Percentiles rank a stretch among this genome's conserved stretches.
Evolutionary conservation across 2,113 vertebrate species (phyloP).

Genomic region (Sitta europaea): DNA sequence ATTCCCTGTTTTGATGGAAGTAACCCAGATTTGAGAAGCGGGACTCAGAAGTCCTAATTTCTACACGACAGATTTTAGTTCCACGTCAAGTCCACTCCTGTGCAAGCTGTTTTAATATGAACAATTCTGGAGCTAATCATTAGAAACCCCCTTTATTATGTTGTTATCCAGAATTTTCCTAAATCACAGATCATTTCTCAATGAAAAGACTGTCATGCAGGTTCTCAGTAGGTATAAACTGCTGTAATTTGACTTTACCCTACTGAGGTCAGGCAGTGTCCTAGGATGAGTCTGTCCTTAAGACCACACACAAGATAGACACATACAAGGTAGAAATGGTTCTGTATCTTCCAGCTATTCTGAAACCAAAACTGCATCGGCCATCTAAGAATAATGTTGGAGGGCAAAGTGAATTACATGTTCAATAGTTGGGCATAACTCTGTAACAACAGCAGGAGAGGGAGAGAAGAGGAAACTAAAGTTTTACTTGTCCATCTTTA

Average conservation of each 20-base stretch:
- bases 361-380: not conserved
- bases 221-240: not conserved
- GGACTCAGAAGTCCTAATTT: not conserved
- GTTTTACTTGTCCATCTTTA: not conserved
- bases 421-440: constrained; percentile 31
- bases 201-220: fast-evolving
- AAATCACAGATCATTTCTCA: not conserved
- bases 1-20: not conserved
- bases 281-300: not conserved
- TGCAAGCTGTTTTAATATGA: not conserved
- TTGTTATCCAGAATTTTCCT: not conserved
- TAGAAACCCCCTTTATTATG: not conserved
- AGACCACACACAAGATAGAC: not conserved
- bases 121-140: not conserved
- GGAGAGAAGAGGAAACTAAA: not conserved
- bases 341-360: not conserved
- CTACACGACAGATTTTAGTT: not conserved
- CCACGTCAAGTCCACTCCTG: not conserved
- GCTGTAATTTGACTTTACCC: not conserved
- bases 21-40: not conserved
- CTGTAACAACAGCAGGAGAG: not conserved
- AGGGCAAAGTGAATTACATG: constrained; percentile 15
- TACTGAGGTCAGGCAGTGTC: not conserved
- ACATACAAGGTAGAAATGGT: not conserved
- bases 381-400: constrained; percentile 6